Evolutionary conservation across 2,888 invertebrate genomes (phyloP), one percentile per base, ranked within the genome.

Genomic region (Cepaea hortensis): DNA sequence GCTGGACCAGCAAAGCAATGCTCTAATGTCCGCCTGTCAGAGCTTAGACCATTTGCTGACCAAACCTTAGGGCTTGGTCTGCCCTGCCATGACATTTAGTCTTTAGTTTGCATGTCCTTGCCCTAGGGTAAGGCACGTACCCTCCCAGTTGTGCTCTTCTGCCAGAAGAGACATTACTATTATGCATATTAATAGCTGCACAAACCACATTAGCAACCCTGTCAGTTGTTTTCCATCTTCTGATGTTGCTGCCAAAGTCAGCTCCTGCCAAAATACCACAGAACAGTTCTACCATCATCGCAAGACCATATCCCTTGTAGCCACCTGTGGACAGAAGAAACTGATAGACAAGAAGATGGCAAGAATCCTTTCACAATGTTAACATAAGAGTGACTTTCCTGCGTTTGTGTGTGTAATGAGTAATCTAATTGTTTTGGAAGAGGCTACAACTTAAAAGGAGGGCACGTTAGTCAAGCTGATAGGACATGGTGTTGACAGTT

Each of bases 281-380:
- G 85, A 98, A 96, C 1, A 98, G 95, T 92, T 98, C 98, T 4
- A 98, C 98, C 96, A 98, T 96, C 87, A 97, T 96, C 0, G 96
- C 96, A 9, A 98, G 94, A 0, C 93, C 93, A 85, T 92, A 93
- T 0, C 93, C 93, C 84, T 93, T 93, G 88, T 93, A 93, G 7
- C 93, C 93, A 90, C 92, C 92, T 92, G 62, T 55, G 1, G 55
- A 61, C 23, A 61, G 61, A 35, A 79, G n/a, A 55, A n/a, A 68
- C 11, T 68, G 5, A 5, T 20, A 68, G 68, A 68, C 68, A 68
- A 68, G 5, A 3, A 20, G 18, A n/a, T 20, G n/a, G n/a, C 20
- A 68, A 68, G 13, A 20, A n/a, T 11, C 5, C 5, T 0, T 20
- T 68, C 18, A 55, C 6, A 55, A 55, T 55, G 2, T 35, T 35